Evolutionary conservation across 2,888 invertebrate genomes (phyloP), one percentile per base, ranked within the genome.

Genomic region (Hemistola chrysoprasaria): DNA sequence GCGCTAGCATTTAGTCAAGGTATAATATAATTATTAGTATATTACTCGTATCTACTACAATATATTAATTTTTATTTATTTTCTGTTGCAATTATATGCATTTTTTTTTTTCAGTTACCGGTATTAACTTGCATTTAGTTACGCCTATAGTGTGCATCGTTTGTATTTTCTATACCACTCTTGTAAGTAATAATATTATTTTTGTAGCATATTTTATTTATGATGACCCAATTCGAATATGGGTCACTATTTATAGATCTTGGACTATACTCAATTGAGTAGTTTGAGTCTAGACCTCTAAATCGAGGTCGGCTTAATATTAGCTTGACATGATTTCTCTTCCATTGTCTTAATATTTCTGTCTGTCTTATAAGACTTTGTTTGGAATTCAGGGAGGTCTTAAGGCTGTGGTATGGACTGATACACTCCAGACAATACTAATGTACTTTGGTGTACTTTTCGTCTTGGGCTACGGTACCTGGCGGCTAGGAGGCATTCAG

Each of bases 131-230:
- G 20, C 95, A 96, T 81, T 80, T 94, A 50, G 93, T 95, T 16
- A 94, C 95, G 6, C 92, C 94, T 0, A 90, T 95, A 11, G 95
- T 96, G 1, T 95, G 95, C 73, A 78, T 94, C 22, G 95, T 96
- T n/a, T 96, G 96, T 83, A 97, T 96, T 54, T 96, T 97, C 82
- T 98, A 98, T 79, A 98, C 97, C 0, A 95, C 96, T 45, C 75
- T 96, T 75, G 96, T 95, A 86, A 93, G 93, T 90, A 64, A n/a
- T n/a, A n/a, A n/a, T n/a, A n/a, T n/a, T n/a, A n/a, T n/a, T n/a
- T n/a, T n/a, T n/a, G n/a, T n/a, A n/a, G n/a, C 3, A 23, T 6
- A 5, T 8, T 11, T 8, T 10, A 9, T 16, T 30, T 42, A 32
- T 41, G 41, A 49, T 63, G 63, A 63, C 66, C 62, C 49, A 59